These are phyloP conservation scores for Micromesistius poutassou DNA, from an alignment of 2,797 vertebrate genomes.

Conservation along the genomic window DNA sequence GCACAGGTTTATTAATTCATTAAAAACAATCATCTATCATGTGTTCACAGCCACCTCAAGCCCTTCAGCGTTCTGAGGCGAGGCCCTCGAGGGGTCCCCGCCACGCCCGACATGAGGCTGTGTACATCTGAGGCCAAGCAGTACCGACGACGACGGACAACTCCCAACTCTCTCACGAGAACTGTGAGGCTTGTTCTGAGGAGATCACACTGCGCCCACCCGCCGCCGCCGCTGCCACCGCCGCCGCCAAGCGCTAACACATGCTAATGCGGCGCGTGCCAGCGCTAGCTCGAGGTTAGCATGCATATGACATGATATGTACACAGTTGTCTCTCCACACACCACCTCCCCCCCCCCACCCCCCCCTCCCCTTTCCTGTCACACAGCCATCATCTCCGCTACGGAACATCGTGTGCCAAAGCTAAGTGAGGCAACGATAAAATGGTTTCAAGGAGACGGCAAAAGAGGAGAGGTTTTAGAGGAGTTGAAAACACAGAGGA, in stretches of 20 bases:
- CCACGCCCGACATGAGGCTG: no score
- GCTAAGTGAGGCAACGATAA: constrained; percentile 16
- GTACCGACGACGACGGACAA: no score
- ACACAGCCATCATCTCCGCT: constrained; percentile 40
- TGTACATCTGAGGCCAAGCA: no score
- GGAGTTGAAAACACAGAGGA: constrained; percentile 8
- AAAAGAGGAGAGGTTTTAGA: background rate
- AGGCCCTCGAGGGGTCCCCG: background rate
- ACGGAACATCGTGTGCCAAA: constrained; percentile 42
- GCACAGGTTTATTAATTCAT: background rate
- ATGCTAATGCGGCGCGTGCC: background rate
- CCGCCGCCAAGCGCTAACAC: background rate
- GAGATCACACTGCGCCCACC: background rate
- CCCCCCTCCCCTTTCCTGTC: background rate
- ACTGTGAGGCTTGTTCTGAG: no score
- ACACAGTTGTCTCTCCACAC: background rate
- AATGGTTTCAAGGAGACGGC: background rate
- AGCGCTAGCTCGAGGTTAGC: background rate
- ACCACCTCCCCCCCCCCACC: background rate
- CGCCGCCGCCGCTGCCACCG: background rate
- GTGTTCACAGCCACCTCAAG: background rate
- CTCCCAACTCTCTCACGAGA: no score
- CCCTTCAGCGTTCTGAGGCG: background rate
- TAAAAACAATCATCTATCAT: background rate
- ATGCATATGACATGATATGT: background rate